A percentile compares a stretch with the other conserved stretches of the same genome.
These are phyloP conservation scores for Drosophila austrosaltans DNA, from an alignment of 2,888 invertebrate genomes.

Conservation along the genomic window DNA sequence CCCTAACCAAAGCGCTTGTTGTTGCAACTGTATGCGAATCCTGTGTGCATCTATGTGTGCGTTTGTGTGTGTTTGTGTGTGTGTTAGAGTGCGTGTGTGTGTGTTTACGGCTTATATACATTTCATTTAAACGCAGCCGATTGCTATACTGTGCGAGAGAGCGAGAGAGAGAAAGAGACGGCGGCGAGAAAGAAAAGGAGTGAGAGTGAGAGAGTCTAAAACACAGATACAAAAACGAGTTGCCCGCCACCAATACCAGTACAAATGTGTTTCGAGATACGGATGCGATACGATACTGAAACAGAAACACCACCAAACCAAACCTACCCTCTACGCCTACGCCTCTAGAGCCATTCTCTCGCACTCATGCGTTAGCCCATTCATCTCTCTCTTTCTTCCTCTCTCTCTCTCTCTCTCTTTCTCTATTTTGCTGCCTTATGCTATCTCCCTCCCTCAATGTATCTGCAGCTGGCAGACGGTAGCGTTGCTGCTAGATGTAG, in stretches of 20 bases:
- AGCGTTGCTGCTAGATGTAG: slow-evolving; percentile 45
- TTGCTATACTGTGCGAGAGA: slow-evolving; percentile 57
- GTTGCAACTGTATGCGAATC: slow-evolving; percentile 53
- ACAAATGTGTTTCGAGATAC: slow-evolving; percentile 23
- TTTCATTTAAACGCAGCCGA: slow-evolving; percentile 73
- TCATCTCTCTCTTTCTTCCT: neutral
- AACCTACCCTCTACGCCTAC: slow-evolving; percentile 11
- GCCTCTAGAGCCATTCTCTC: slow-evolving; percentile 44
- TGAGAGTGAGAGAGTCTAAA: neutral
- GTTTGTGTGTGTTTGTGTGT: slow-evolving; percentile 15
- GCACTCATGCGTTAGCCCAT: slow-evolving; percentile 26
- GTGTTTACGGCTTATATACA: slow-evolving; percentile 70
- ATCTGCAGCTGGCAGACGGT: slow-evolving; percentile 52
- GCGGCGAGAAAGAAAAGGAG: neutral
- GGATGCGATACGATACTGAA: slow-evolving; percentile 37
- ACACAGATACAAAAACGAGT: neutral
- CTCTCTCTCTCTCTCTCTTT: neutral
- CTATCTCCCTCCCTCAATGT: slow-evolving; percentile 56
- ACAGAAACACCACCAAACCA: slow-evolving; percentile 68
- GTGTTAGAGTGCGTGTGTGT: slow-evolving; percentile 18
- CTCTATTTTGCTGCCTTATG: no score
- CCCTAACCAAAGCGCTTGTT: slow-evolving; percentile 29
- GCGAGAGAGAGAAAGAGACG: slow-evolving; percentile 11
- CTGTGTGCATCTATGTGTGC: slow-evolving; percentile 4
- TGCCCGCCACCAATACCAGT: slow-evolving; percentile 49